A percentile compares a stretch with the other conserved stretches of the same genome.
Conservation (phyloP, 1,140 invertebrate species). For the Lepidurus arcticus region DNA sequence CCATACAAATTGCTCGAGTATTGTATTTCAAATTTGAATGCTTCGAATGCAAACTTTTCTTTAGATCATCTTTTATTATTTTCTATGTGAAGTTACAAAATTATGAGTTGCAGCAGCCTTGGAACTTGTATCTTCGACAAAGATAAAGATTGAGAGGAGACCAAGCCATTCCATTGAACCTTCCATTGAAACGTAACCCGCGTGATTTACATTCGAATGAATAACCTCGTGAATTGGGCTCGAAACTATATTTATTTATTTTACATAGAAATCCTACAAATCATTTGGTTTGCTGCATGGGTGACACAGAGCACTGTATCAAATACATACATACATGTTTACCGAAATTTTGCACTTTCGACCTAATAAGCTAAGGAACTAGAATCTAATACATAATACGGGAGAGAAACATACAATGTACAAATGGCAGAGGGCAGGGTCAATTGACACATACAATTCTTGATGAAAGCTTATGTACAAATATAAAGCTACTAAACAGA, state of each 20-base stretch:
- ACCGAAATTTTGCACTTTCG: background rate
- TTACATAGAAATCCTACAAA: constrained; percentile 7
- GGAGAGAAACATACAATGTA: background rate
- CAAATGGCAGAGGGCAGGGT: constrained; percentile 11
- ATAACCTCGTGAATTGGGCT: background rate
- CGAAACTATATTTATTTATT: background rate
- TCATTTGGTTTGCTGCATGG: constrained; percentile 21
- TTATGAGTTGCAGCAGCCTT: no score
- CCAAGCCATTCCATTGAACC: background rate
- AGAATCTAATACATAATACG: background rate
- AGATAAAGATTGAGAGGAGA: background rate
- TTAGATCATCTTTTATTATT: no score
- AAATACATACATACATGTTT: background rate
- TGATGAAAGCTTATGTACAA: background rate
- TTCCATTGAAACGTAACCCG: background rate
- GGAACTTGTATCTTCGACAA: no score
- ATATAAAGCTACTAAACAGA: constrained; percentile 16
- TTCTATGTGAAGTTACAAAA: no score
- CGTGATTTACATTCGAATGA: background rate
- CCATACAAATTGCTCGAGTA: background rate
- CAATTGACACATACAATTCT: background rate
- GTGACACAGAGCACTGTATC: background rate
- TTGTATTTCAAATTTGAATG: background rate
- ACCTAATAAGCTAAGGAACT: constrained; percentile 5
- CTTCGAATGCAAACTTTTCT: no score